Percentiles rank a stretch among this genome's conserved stretches.
Conservation (phyloP, 2,113 vertebrate genomes). For the Shinisaurus crocodilurus region DNA sequence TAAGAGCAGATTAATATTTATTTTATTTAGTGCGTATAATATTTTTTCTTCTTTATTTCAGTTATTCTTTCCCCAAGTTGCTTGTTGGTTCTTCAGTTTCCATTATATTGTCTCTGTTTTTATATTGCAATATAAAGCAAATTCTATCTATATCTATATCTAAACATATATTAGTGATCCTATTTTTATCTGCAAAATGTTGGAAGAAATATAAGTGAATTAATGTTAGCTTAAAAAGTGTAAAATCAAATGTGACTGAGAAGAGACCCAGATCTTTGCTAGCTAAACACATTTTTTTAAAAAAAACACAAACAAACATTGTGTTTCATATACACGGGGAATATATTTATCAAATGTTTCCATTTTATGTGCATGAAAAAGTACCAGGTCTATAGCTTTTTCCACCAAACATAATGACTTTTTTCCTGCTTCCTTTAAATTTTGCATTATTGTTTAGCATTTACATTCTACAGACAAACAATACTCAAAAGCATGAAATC, state of each 20-base stretch:
- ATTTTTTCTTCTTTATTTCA: background rate
- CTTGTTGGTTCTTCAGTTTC: background rate
- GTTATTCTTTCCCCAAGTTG: background rate
- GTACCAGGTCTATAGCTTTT: background rate
- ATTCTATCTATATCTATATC: background rate
- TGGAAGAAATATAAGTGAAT: background rate
- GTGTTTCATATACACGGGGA: background rate
- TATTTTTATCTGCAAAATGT: background rate
- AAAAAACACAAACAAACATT: background rate
- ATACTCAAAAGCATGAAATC: constrained; percentile 60
- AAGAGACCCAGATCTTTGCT: background rate
- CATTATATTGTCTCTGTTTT: background rate
- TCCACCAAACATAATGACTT: background rate
- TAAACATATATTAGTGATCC: background rate
- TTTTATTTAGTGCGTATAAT: background rate
- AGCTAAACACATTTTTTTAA: background rate
- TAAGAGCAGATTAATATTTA: too few species aligned
- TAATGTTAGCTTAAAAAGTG: background rate
- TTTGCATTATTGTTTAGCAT: constrained; percentile 61
- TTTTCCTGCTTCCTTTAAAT: constrained; percentile 43
- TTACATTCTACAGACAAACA: constrained; percentile 59
- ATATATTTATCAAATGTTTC: constrained; percentile 2
- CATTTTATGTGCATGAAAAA: background rate
- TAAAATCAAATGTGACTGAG: background rate
- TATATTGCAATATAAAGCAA: background rate